A percentile compares a stretch with the other conserved stretches of the same genome.
Evolutionary conservation across 2,113 vertebrate species (phyloP).

Genomic region (Odontophorus gujanensis): DNA sequence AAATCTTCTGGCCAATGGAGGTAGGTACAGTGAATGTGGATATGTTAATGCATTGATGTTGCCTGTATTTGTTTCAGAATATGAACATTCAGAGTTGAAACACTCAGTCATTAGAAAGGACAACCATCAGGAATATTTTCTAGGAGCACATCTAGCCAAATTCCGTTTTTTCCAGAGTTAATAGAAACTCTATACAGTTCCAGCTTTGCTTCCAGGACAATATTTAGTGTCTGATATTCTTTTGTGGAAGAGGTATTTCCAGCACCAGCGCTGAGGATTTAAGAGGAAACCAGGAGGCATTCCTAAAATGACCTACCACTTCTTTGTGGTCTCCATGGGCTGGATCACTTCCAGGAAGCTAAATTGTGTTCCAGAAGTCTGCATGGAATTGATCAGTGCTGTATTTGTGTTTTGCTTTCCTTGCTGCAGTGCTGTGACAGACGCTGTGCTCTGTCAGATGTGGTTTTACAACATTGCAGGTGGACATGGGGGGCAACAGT

Average conservation of each 20-base stretch:
- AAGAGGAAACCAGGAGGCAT: neutral
- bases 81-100: neutral
- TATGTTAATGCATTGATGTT: neutral
- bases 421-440: neutral
- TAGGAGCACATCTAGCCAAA: neutral
- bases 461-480: neutral
- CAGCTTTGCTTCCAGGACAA: neutral
- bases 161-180: neutral
- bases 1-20: conserved; percentile 89
- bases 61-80: neutral
- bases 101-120: neutral
- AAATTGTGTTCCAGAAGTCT: neutral
- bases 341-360: neutral
- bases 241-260: neutral
- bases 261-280: neutral
- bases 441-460: neutral
- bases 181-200: neutral
- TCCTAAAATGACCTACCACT: neutral
- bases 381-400: neutral
- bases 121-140: neutral
- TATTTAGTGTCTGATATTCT: neutral
- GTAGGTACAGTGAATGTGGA: conserved; percentile 73
- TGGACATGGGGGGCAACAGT: neutral
- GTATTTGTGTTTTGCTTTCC: neutral
- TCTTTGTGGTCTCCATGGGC: neutral